These are phyloP conservation scores for Miltochrista miniata DNA, from an alignment of 2,888 invertebrate genomes.

Conservation along the genomic window DNA sequence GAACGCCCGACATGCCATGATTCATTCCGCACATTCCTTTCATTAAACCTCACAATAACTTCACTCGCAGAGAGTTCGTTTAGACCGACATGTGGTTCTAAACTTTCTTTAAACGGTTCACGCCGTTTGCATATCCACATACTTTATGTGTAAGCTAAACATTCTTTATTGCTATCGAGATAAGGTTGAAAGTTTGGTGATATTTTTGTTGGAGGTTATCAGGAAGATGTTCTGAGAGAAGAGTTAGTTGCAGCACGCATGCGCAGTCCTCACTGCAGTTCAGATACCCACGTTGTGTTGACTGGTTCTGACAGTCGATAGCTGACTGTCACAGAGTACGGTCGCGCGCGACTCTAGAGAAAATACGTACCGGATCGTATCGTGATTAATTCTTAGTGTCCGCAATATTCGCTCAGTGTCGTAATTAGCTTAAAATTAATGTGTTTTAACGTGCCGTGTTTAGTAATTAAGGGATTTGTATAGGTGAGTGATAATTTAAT, in stretches of 20 bases:
- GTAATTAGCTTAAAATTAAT: slow-evolving; percentile 33
- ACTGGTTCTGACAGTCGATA: slow-evolving; percentile 69
- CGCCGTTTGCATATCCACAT: slow-evolving; percentile 41
- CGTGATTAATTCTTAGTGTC: slow-evolving; percentile 33
- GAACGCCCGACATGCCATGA: slow-evolving; percentile 30
- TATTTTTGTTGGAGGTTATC: slow-evolving; percentile 23
- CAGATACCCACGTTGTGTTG: slow-evolving; percentile 57
- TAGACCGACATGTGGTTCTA: slow-evolving; percentile 55
- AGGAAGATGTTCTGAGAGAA: slow-evolving; percentile 53
- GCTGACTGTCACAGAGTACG: slow-evolving; percentile 46
- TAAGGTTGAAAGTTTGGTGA: slow-evolving; percentile 43
- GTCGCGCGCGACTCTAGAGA: slow-evolving; percentile 42
- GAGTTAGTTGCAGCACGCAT: slow-evolving; percentile 69
- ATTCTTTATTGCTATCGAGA: slow-evolving; percentile 24
- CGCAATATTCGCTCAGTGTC: slow-evolving; percentile 29
- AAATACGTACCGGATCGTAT: slow-evolving; percentile 32
- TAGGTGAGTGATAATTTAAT: slow-evolving; percentile 42
- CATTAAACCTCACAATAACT: slow-evolving; percentile 52
- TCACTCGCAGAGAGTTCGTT: slow-evolving; percentile 51
- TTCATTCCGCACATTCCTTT: slow-evolving; percentile 47
- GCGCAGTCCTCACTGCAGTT: slow-evolving; percentile 72
- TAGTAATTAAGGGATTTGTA: slow-evolving; percentile 36
- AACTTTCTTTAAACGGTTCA: slow-evolving; percentile 65
- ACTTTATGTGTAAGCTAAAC: slow-evolving; percentile 11
- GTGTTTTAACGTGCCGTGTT: slow-evolving; percentile 42